Evolutionary conservation across 2,113 vertebrate species (phyloP), one percentile per base, ranked within the genome.

Genomic region (Daphoenositta chrysoptera): DNA sequence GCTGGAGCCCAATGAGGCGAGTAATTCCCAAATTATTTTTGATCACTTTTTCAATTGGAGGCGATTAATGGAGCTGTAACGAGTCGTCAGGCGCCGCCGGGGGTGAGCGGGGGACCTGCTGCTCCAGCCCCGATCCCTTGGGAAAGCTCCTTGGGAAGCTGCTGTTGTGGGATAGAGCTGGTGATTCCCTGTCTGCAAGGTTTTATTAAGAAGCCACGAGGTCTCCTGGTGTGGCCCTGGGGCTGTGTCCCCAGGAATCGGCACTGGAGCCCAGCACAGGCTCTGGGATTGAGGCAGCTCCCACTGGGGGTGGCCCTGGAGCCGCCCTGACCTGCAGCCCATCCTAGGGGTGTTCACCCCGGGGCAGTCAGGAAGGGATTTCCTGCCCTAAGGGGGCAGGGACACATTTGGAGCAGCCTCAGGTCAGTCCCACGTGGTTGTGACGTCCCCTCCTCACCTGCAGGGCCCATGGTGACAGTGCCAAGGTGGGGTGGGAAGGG

Each of bases 41-140:
- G 48, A 68, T 90, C 24, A 18, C 63, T 83, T 81, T 77, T 65
- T 37, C 75, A 42, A 7, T 5, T 44, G 89, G 83, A 87, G 77
- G 64, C 0, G 0, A 35, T 8, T 53, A 56, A 50, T 13, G 15
- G 69, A 50, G 73, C 37, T 42, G 57, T 37, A 28, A 30, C 7
- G 78, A 71, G 31, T 17, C 1, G 1, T 40, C 28, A 7, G 1
- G 58, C 3, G 5, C 68, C 50, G 64, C 83, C 0, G 0, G 26
- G 45, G 27, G 22, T 10, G 15, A 48, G 7, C 0, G 0, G 21
- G 31, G 3, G 5, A 33, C 30, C 35, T 3, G 1, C 50, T 44
- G 47, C 57, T 16, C 37, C 64, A 30, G 30, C 39, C 13, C 6
- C 17, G 37, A 9, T 23, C 40, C 71, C 19, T 7, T 1, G 28